Percentiles rank a stretch among this genome's conserved stretches.
Conservation (phyloP, 2,113 vertebrate genomes). For the Oceanodroma tethys region DNA sequence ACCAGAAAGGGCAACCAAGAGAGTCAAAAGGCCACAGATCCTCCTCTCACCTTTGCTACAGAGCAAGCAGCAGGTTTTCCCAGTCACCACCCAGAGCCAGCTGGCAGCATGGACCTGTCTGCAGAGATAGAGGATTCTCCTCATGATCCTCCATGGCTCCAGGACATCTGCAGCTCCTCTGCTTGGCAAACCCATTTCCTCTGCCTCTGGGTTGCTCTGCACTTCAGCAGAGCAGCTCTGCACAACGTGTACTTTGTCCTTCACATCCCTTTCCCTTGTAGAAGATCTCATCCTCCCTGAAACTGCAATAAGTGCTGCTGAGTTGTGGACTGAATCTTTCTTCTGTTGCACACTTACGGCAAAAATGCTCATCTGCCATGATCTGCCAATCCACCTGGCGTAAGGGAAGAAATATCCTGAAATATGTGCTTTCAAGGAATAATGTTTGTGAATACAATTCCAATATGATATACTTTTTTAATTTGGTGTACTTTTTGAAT, state of each 20-base stretch:
- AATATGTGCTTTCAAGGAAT: background rate
- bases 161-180: background rate
- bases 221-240: background rate
- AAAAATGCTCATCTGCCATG: background rate
- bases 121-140: background rate
- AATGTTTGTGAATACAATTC: background rate
- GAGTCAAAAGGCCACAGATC: background rate
- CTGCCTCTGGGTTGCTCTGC: background rate
- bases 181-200: background rate
- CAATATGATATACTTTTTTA: background rate
- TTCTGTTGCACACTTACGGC: background rate
- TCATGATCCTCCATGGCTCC: rapidly evolving
- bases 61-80: background rate
- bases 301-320: background rate
- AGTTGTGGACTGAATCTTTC: background rate
- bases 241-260: background rate
- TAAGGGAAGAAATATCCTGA: background rate
- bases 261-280: background rate
- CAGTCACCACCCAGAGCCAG: background rate
- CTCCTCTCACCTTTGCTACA: rapidly evolving
- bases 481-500: background rate
- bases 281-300: background rate
- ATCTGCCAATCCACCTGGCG: background rate
- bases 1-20: background rate
- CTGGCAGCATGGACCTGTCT: background rate